Percentiles rank a stretch among this genome's conserved stretches.
phyloP scores from a whole-genome alignment of 2,797 vertebrate species.

The Characodon lateralis region DNA sequence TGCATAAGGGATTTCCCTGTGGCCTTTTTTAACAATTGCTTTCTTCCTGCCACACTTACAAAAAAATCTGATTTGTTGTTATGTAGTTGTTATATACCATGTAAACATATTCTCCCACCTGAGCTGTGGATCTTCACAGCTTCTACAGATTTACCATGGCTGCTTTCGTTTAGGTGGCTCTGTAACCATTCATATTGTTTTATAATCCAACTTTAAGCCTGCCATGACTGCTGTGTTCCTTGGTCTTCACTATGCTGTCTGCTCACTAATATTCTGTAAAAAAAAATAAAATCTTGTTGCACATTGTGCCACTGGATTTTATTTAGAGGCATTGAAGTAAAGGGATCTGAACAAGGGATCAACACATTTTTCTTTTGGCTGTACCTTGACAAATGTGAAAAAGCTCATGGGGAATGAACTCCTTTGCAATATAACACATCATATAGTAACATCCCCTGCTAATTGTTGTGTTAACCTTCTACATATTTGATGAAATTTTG shows the following conservation, averaged over 20 bases:
- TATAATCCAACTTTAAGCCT: background rate
- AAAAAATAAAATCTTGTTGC: too few relatives aligned
- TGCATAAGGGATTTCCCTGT: background rate
- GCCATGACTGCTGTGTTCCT: too few relatives aligned
- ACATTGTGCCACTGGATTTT: too few relatives aligned
- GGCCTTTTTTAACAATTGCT: background rate
- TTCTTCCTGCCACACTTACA: background rate
- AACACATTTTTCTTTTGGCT: background rate
- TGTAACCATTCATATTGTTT: background rate
- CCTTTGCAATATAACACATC: too few relatives aligned
- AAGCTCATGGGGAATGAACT: background rate
- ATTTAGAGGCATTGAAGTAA: too few relatives aligned
- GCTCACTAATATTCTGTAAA: too few relatives aligned
- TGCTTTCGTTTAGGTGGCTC: background rate
- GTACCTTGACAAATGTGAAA: background rate
- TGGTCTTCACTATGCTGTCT: too few relatives aligned
- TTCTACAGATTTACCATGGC: background rate
- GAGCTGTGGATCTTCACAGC: background rate
- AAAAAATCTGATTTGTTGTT: background rate
- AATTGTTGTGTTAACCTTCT: constrained; percentile 1
- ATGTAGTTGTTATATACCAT: background rate
- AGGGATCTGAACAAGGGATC: too few relatives aligned
- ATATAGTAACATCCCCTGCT: background rate
- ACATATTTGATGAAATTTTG: constrained; percentile 13
- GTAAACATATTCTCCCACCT: background rate